Percentiles rank a stretch among this genome's conserved stretches.
Evolutionary conservation across 2,888 invertebrate genomes (phyloP).

Genomic region (Tetanocera ferruginea): DNA sequence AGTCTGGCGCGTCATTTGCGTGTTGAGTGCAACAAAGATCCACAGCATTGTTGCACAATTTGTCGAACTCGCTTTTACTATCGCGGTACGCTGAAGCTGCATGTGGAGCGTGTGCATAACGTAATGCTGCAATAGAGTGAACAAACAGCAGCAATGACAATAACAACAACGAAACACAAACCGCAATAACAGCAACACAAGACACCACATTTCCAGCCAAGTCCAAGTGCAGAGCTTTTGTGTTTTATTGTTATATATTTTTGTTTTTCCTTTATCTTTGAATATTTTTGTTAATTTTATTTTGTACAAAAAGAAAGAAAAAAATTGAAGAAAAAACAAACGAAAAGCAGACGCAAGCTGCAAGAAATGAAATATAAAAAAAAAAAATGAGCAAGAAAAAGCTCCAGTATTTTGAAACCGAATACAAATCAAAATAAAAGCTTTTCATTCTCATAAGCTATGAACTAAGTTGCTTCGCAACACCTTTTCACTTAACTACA

Average conservation of each 20-base stretch:
- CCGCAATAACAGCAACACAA: neutral
- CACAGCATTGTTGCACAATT: conserved; percentile 68
- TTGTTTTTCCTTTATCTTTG: neutral
- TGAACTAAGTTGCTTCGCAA: neutral
- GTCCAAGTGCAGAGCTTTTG: neutral
- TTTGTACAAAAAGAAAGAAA: neutral
- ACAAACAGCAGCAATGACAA: neutral
- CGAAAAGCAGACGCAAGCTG: neutral
- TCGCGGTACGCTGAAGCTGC: conserved; percentile 52
- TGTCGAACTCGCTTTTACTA: conserved; percentile 65
- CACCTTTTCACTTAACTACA: neutral
- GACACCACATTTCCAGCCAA: neutral
- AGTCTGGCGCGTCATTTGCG: conserved; percentile 70
- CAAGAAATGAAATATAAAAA: neutral
- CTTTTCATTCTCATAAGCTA: neutral
- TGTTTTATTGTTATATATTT: neutral
- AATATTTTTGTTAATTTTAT: neutral
- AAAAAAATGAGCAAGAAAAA: neutral
- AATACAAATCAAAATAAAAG: neutral
- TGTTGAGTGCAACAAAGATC: conserved; percentile 72
- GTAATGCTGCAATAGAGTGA: conserved; percentile 26
- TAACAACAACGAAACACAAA: conserved; percentile 11
- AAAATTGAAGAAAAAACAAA: neutral
- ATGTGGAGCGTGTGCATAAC: conserved; percentile 49
- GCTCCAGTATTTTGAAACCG: neutral